Conservation (phyloP, 37 sponge, comb jelly and placozoan species). For the Theonella swinhoei region DNA sequence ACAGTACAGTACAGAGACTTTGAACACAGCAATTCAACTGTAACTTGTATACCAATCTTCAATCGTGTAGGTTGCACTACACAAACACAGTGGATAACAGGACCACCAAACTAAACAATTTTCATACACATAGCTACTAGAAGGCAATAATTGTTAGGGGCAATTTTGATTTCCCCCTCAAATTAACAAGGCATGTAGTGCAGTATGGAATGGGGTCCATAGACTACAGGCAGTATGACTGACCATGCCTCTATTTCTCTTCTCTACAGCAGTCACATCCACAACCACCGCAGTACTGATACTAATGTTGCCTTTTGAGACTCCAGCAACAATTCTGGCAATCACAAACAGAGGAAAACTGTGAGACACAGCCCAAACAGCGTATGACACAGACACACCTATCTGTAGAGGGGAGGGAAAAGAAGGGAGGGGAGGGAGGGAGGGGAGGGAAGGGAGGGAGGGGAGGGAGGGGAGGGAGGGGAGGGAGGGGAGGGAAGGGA, state of each 20-base stretch:
- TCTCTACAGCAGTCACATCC: slow-evolving; percentile 74
- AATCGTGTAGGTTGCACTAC: no score
- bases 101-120: no score
- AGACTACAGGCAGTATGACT: no score
- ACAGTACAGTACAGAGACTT: no score
- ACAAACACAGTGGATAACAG: no score
- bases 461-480: background rate
- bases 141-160: no score
- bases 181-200: no score
- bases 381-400: slow-evolving; percentile 79
- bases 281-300: slow-evolving; percentile 85
- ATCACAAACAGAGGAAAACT: slow-evolving; percentile 79
- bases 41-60: no score
- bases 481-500: background rate
- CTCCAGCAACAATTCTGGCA: slow-evolving; percentile 79
- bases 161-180: no score
- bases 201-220: no score
- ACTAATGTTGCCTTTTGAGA: slow-evolving; percentile 85
- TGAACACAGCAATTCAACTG: no score
- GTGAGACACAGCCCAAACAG: slow-evolving; percentile 85
- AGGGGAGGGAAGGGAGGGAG: background rate
- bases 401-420: slow-evolving; percentile 35
- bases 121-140: no score
- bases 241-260: slow-evolving; percentile 86
- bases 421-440: background rate